Conservation (phyloP, 1,140 invertebrate species). For the Papilio aristodemus region DNA sequence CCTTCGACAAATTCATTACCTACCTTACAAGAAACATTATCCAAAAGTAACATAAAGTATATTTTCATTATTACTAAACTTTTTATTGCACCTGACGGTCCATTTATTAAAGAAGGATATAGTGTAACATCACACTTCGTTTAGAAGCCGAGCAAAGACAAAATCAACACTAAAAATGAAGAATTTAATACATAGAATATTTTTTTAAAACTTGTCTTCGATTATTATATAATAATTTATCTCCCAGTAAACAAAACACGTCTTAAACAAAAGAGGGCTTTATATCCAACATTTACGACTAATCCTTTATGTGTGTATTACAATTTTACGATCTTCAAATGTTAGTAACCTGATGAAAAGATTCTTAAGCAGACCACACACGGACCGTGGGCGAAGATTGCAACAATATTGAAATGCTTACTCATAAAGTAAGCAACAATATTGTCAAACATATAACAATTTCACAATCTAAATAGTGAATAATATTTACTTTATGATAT, state of each 20-base stretch:
- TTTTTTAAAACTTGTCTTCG: no score
- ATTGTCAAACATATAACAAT: not conserved
- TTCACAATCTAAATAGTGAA: not conserved
- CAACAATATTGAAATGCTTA: not conserved
- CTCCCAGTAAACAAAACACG: not conserved
- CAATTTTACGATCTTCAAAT: not conserved
- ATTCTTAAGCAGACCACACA: conserved; percentile 7
- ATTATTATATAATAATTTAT: not conserved
- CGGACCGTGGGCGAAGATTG: not conserved
- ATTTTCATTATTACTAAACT: no score
- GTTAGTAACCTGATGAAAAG: not conserved
- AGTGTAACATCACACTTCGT: no score
- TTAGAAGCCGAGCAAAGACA: no score
- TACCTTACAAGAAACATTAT: no score
- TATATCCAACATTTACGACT: not conserved
- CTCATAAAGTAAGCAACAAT: not conserved
- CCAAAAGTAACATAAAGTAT: no score
- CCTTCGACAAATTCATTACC: no score
- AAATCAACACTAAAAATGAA: no score
- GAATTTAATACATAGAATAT: no score
- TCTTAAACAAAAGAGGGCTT: not conserved
- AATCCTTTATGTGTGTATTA: conserved; percentile 9
- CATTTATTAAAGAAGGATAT: no score
- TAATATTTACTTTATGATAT: not conserved
- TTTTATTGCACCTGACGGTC: no score